Evolutionary conservation across 2,888 invertebrate species (phyloP), one percentile per base, ranked within the genome.

Genomic region (Eupithecia inturbata): DNA sequence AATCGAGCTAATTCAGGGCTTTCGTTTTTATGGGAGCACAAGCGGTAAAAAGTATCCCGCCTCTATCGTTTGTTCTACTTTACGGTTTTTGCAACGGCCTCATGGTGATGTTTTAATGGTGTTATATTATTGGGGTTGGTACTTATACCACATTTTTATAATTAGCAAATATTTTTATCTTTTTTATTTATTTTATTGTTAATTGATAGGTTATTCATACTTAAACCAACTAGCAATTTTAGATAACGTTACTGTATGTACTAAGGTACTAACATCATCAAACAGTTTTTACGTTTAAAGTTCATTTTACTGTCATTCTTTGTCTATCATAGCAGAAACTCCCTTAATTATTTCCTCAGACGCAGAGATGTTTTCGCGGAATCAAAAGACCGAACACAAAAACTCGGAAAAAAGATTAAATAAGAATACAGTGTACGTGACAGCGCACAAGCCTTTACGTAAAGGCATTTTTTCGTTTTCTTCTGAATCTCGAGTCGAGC

Each of bases 1-100:
- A 93, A 93, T 93, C 92, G 92, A 90, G 93, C 94, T 94, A 94
- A 94, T 94, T 94, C 92, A 93, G 93, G 92, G 92, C 92, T 92
- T 91, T 91, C 86, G 91, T 92, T 94, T 93, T 93, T 93, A 94
- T 93, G 91, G 88, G 89, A 92, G 89, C 88, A 89, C 90, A 89
- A 88, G 92, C 91, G 93, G 93, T 93, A 93, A 94, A 93, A 94
- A 93, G 91, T 92, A 93, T 91, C 92, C 94, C 94, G 94, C 94
- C 94, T 94, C 93, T 93, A 92, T 93, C 91, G 91, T 94, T 94
- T 93, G 92, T 92, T 91, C 89, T 90, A 92, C 88, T 93, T 93
- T 94, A 93, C 33, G 63, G 12, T 4, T 64, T 33, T 6, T 92
- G 90, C 89, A 90, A 86, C 89, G 88, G 87, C 90, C 88, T 90